Conservation (phyloP, 2,113 vertebrate species). For the Leucopsar rothschildi region DNA sequence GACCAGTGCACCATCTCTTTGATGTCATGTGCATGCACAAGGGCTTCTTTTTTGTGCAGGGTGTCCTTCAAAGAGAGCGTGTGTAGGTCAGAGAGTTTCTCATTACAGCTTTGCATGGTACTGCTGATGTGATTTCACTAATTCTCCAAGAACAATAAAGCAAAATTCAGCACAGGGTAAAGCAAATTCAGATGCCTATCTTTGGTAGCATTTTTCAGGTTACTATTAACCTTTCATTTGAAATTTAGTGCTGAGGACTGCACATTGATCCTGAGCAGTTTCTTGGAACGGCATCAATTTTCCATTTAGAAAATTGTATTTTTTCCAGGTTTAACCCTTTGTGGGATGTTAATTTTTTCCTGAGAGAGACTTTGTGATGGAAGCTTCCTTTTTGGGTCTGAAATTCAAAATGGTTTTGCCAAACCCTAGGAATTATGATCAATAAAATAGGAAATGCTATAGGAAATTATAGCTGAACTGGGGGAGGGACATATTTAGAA, state of each 20-base stretch:
- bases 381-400: neutral
- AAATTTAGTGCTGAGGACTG: neutral
- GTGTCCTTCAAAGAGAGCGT: neutral
- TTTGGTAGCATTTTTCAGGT: neutral
- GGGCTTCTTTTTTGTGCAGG: neutral
- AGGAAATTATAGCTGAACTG: neutral
- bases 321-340: neutral
- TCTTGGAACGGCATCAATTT: conserved; percentile 27
- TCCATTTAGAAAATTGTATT: conserved; percentile 18
- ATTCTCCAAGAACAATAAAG: neutral
- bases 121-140: neutral
- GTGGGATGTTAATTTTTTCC: neutral
- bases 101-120: neutral
- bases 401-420: neutral
- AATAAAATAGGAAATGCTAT: neutral
- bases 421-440: neutral
- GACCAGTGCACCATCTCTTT: neutral
- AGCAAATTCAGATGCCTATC: neutral
- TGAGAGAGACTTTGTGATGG: neutral
- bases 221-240: conserved; percentile 36
- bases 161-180: neutral
- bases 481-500: neutral
- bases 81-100: neutral
- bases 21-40: neutral
- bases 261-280: neutral